Conservation (phyloP, 2,797 vertebrate genomes). For the Gymnopithys bicolor region DNA sequence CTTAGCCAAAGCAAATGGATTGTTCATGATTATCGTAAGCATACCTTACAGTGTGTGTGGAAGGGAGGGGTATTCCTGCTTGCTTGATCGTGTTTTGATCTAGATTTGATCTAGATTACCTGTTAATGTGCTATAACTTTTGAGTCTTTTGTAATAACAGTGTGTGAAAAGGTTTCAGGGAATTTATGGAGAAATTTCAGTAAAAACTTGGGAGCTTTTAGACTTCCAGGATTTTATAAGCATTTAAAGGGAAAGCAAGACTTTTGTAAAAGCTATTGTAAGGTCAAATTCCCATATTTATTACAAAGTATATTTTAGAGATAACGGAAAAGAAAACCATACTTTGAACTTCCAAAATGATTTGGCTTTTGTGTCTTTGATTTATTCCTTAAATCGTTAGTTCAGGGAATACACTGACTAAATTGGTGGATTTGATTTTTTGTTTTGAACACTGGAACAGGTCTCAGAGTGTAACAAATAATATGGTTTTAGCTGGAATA, state of each 20-base stretch:
- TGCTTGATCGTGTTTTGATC: neutral
- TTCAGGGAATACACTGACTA: neutral
- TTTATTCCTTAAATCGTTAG: neutral
- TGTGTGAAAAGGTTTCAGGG: neutral
- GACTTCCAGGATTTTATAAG: neutral
- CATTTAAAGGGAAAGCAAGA: neutral
- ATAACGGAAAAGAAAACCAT: neutral
- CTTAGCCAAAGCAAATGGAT: neutral
- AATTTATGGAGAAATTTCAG: neutral
- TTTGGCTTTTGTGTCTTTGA: neutral
- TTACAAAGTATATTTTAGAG: neutral
- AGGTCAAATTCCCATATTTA: neutral
- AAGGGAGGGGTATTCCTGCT: fast-evolving
- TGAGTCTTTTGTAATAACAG: neutral
- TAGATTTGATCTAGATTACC: neutral
- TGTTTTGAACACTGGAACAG: neutral
- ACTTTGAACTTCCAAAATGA: neutral
- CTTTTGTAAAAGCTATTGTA: neutral
- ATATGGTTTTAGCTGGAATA: neutral
- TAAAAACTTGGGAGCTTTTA: neutral
- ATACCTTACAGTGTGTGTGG: fast-evolving
- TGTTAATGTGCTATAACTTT: neutral
- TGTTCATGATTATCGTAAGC: neutral
- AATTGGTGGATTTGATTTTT: neutral
- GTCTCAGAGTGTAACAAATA: neutral